Conservation (phyloP, 2,797 vertebrate species). For the Babyrousa celebensis region DNA sequence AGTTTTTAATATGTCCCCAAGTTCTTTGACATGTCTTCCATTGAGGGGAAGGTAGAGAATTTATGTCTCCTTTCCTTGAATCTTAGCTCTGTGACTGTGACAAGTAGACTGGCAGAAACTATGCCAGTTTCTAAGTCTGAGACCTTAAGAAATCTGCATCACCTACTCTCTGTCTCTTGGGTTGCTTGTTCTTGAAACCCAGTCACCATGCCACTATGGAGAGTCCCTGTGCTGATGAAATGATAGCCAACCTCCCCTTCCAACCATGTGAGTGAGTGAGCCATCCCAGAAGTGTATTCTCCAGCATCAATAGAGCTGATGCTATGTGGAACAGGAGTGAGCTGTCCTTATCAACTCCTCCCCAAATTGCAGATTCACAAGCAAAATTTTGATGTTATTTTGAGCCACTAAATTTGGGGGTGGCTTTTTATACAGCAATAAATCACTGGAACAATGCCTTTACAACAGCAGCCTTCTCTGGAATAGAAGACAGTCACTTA, state of each 20-base stretch:
- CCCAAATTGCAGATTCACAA: neutral
- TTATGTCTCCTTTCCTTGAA: neutral
- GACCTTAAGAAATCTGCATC: neutral
- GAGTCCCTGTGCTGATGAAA: neutral
- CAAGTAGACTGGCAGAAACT: neutral
- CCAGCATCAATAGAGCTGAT: neutral
- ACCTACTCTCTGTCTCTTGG: neutral
- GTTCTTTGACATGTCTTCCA: neutral
- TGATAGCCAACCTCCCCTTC: neutral
- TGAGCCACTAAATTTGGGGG: neutral
- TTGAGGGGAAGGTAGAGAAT: neutral
- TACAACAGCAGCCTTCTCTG: neutral
- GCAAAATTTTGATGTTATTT: neutral
- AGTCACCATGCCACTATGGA: neutral
- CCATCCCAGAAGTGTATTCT: neutral
- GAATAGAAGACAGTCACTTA: neutral
- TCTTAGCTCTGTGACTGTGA: neutral
- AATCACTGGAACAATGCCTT: neutral
- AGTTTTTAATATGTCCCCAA: neutral
- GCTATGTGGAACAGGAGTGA: neutral
- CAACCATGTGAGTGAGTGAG: neutral
- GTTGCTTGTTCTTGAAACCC: conserved; percentile 13
- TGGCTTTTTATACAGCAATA: neutral
- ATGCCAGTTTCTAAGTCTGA: neutral
- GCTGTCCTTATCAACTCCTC: neutral